phyloP scores from a whole-genome alignment of 1,140 invertebrate genomes.

The Lordiphosa mommai region DNA sequence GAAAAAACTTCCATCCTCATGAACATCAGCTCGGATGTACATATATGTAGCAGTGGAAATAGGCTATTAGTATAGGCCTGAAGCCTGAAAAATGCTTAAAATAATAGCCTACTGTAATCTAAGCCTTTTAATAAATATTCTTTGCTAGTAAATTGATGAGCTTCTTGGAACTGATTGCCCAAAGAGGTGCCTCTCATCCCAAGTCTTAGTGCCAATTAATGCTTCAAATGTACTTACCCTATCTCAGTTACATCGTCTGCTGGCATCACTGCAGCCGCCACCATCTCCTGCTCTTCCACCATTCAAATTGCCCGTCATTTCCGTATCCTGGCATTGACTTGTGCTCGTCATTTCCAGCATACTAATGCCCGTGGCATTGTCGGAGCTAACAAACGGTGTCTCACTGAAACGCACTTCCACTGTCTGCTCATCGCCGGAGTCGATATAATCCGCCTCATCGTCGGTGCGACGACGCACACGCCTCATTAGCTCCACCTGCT shows the following conservation, averaged over 20 bases:
- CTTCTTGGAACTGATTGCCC: not conserved
- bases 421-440: slow-evolving; percentile 73
- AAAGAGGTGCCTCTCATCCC: too few species aligned
- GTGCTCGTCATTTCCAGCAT: slow-evolving; percentile 49
- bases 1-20: too few species aligned
- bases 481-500: slow-evolving; percentile 44
- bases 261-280: slow-evolving; percentile 8
- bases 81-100: too few species aligned
- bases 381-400: slow-evolving; percentile 74
- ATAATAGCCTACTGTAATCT: too few species aligned
- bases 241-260: slow-evolving; percentile 56
- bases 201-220: too few species aligned
- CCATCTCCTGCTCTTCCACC: slow-evolving; percentile 13
- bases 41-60: too few species aligned
- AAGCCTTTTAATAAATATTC: too few species aligned
- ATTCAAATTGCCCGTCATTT: slow-evolving; percentile 21
- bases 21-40: too few species aligned
- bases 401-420: slow-evolving; percentile 73
- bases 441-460: slow-evolving; percentile 58
- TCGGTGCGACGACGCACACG: slow-evolving; percentile 46
- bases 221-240: slow-evolving; percentile 53
- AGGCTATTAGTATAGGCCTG: too few species aligned
- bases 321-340: slow-evolving; percentile 23
- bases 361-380: slow-evolving; percentile 65
- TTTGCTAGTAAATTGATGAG: too few species aligned